phyloP scores from a whole-genome alignment of 2,797 vertebrate genomes.

The Ptychobarbus kaznakovi region DNA sequence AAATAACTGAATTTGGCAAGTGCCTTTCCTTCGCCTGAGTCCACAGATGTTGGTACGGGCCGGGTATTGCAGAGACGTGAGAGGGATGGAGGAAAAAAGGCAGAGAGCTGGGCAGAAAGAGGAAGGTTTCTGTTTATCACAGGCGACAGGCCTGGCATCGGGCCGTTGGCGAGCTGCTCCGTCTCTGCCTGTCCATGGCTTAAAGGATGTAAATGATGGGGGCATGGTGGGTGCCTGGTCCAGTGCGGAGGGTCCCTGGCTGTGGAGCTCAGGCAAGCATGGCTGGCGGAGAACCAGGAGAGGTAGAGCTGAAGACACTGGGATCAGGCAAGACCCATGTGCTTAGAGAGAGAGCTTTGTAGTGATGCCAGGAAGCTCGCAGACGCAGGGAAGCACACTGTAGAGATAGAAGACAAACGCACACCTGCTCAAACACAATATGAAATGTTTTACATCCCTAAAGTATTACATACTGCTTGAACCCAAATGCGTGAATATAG shows the following conservation, averaged over 20 bases:
- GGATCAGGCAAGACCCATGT: slow-evolving; percentile 72
- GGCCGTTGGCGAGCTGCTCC: slow-evolving; percentile 69
- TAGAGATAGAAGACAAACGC: slow-evolving; percentile 57
- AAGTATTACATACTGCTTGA: not conserved
- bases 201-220: slow-evolving; percentile 81
- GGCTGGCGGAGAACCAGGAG: slow-evolving; percentile 73
- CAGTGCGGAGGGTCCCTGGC: slow-evolving; percentile 70
- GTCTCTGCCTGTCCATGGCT: slow-evolving; percentile 60
- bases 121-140: slow-evolving; percentile 77
- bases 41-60: slow-evolving; percentile 38
- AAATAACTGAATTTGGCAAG: slow-evolving; percentile 59
- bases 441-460: slow-evolving; percentile 16
- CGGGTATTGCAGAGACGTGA: slow-evolving; percentile 29
- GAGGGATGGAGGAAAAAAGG: slow-evolving; percentile 69
- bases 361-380: slow-evolving; percentile 73
- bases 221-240: slow-evolving; percentile 56
- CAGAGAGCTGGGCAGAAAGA: slow-evolving; percentile 71
- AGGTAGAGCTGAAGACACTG: slow-evolving; percentile 57
- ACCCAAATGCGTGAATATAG: not conserved
- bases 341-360: slow-evolving; percentile 75
- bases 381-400: slow-evolving; percentile 57
- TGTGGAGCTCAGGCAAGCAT: slow-evolving; percentile 69
- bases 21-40: slow-evolving; percentile 56
- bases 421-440: slow-evolving; percentile 41
- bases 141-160: slow-evolving; percentile 73